Conservation (phyloP, 1,140 invertebrate genomes). For the Helicoverpa armigera region DNA sequence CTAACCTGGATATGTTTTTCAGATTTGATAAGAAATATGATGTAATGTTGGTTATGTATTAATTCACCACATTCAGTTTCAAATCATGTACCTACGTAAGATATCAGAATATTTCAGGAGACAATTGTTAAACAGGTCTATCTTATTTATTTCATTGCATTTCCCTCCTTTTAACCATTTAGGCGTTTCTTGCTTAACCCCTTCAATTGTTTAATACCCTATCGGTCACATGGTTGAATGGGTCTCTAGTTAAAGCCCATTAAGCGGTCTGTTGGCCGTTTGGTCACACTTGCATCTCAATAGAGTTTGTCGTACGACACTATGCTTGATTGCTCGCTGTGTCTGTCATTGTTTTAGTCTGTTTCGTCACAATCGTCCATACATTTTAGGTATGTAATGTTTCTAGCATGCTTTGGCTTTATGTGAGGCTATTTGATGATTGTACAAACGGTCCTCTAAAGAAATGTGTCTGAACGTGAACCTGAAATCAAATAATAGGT, state of each 20-base stretch:
- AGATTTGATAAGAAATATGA: no score
- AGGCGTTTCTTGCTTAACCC: no score
- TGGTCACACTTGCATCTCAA: slow-evolving; percentile 64
- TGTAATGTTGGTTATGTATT: not conserved
- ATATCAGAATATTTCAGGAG: no score
- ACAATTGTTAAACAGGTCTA: no score
- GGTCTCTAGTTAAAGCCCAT: slow-evolving; percentile 59
- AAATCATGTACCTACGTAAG: no score
- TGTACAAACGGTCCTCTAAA: no score
- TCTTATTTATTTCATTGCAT: not conserved
- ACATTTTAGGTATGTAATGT: not conserved
- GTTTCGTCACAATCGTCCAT: slow-evolving; percentile 18
- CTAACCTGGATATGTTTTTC: no score
- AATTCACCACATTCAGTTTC: not conserved
- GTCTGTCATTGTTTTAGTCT: slow-evolving; percentile 15
- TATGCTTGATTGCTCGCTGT: slow-evolving; percentile 54
- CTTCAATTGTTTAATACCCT: slow-evolving; percentile 4
- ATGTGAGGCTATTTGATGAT: no score
- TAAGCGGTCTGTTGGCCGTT: slow-evolving; percentile 62
- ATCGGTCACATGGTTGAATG: slow-evolving; percentile 55
- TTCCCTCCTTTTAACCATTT: no score
- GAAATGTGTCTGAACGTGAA: no score
- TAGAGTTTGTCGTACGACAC: slow-evolving; percentile 54
- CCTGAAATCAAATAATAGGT: not conserved
- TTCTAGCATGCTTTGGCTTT: not conserved